Conservation (phyloP, 2,888 invertebrate species). For the Prosapia bicincta region DNA sequence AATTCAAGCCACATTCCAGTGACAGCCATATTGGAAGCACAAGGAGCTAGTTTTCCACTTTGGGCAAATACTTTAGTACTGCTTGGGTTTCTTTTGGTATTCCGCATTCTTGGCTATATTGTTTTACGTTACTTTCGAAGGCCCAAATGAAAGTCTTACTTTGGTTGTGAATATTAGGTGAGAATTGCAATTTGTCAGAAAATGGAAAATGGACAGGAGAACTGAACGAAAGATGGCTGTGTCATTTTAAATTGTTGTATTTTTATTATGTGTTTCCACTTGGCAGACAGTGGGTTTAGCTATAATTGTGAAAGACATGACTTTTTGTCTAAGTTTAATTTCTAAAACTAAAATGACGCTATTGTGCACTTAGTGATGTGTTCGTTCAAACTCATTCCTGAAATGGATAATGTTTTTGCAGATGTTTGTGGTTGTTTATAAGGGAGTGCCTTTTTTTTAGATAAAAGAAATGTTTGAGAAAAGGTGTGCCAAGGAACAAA, state of each 20-base stretch:
- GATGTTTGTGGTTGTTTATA: conserved; percentile 1
- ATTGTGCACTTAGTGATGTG: neutral
- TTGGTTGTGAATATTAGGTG: neutral
- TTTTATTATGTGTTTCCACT: conserved; percentile 29
- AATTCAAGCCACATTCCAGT: conserved; percentile 61
- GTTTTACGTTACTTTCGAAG: conserved; percentile 67
- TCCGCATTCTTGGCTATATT: conserved; percentile 67
- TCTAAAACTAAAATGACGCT: neutral
- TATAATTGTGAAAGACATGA: neutral
- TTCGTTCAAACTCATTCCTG: conserved; percentile 10
- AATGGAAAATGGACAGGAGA: conserved; percentile 5
- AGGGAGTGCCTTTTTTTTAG: conserved; percentile 19
- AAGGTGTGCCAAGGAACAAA: conserved; percentile 14
- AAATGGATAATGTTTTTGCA: neutral
- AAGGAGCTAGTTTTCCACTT: conserved; percentile 60
- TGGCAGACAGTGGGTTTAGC: conserved; percentile 6
- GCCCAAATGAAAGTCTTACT: conserved; percentile 53
- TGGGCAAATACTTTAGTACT: conserved; percentile 73
- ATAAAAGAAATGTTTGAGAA: neutral
- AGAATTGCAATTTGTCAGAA: neutral
- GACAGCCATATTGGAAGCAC: conserved; percentile 61
- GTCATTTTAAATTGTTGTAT: conserved; percentile 32
- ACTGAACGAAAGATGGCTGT: conserved; percentile 35
- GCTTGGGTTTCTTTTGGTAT: conserved; percentile 64
- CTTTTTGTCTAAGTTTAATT: neutral